Evolutionary conservation across 2,888 invertebrate species (phyloP), one percentile per base, ranked within the genome.

Genomic region (Drosophila monieri): DNA sequence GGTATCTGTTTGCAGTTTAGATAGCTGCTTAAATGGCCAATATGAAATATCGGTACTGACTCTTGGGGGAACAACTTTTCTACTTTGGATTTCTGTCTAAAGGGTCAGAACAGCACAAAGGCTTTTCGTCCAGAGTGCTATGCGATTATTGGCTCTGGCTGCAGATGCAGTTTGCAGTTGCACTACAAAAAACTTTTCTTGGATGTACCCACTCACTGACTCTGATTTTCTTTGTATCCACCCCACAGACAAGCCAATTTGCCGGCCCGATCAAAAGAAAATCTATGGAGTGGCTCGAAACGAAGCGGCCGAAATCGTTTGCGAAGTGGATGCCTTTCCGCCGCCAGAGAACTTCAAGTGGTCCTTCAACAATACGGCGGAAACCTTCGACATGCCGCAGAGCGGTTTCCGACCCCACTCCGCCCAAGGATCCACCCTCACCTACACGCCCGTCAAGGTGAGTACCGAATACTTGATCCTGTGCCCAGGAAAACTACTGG

Each of bases 351-450:
- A 94, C 88, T 97, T 97, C 91, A 95, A 95, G 84, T 97, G 97
- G 97, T 94, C 95, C 27, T 96, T 97, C 90, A 98, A 98, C 92
- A 97, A 97, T 92, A 96, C 97, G 39, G 95, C 96, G 76, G 96
- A 96, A 89, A 94, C 94, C 78, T 93, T 94, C 72, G 96, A 97
- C 88, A 94, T 97, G 88, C 94, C 95, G 41, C 93, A 94, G 78
- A 93, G 93, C 79, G 94, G 95, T 77, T 96, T 94, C 91, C 88
- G 91, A 46, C 92, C 93, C 54, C 93, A 93, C 73, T 93, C 93
- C 8, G 93, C 93, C 3, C 91, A 92, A 75, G 91, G 91, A 54
- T 96, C 94, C 49, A 94, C 95, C 6, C 93, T 97, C 53, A 94
- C 94, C 8, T 97, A 96, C 91, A 95, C 94, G 5, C 97, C 97